These are phyloP conservation scores for Cassiopea andromeda DNA, from an alignment of 30 jellyfish, hydroid and myxozoan species.

Conservation along the genomic window DNA sequence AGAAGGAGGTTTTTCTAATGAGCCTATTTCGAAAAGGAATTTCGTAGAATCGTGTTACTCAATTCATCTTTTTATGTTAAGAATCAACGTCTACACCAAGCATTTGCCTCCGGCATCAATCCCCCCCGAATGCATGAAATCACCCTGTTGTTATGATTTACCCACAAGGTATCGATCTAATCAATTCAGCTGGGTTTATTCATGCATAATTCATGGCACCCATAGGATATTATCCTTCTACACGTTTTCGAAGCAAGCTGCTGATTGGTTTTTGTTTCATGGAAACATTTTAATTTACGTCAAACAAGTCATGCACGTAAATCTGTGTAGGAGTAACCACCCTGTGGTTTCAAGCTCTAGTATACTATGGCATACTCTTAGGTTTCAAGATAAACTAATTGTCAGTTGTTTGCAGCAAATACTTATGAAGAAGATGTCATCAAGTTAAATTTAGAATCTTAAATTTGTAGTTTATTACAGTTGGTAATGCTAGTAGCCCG, in stretches of 20 bases:
- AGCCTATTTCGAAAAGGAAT: no score
- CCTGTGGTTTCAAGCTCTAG: neutral
- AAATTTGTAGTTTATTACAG: no score
- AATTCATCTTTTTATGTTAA: no score
- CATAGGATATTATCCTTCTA: neutral
- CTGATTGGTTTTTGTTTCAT: neutral
- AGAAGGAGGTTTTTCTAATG: no score
- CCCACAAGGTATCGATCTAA: neutral
- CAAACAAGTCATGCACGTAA: neutral
- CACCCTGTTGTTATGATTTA: neutral
- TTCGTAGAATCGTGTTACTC: no score
- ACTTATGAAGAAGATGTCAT: no score
- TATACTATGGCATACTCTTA: no score
- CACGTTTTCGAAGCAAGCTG: neutral
- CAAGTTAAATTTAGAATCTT: no score
- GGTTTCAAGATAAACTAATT: no score
- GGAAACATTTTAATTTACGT: constrained; percentile 1
- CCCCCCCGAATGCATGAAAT: neutral
- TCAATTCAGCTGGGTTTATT: neutral
- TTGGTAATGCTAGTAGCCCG: no score
- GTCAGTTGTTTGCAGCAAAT: no score
- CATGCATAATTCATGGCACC: neutral
- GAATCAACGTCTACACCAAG: no score
- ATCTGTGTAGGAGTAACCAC: neutral
- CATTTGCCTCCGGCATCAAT: neutral